Percentiles rank a stretch among this genome's conserved stretches.
These are phyloP conservation scores for Rhadina sibilatrix DNA, from an alignment of 2,113 vertebrate genomes.

Conservation along the genomic window DNA sequence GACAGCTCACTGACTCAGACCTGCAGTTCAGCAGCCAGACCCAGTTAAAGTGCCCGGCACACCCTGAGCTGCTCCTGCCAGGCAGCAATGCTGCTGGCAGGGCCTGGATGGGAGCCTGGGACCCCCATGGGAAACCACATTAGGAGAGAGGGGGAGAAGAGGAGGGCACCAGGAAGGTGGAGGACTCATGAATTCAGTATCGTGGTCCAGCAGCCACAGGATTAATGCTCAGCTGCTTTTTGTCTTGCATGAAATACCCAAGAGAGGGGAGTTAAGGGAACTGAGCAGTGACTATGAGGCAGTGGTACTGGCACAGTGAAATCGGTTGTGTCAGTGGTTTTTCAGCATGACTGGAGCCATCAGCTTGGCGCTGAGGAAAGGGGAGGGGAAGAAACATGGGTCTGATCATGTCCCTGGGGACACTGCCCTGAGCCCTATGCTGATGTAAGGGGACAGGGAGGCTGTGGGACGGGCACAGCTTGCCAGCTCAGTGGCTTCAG, in stretches of 20 bases:
- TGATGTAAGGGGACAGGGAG: background rate
- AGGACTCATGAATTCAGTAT: background rate
- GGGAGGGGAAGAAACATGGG: background rate
- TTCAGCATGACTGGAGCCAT: background rate
- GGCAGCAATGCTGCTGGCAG: background rate
- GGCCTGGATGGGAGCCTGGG: background rate
- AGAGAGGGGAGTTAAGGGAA: background rate
- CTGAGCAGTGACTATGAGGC: fast-evolving
- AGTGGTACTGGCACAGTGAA: fast-evolving
- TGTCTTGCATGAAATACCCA: background rate
- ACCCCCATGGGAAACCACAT: fast-evolving
- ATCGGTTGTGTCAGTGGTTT: background rate
- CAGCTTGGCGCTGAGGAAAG: background rate
- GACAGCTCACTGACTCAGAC: background rate
- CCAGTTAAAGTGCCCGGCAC: background rate
- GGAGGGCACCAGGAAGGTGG: fast-evolving
- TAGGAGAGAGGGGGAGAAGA: background rate
- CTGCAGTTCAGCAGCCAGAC: background rate
- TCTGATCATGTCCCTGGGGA: background rate
- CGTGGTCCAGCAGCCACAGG: background rate
- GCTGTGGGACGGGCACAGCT: background rate
- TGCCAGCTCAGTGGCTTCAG: background rate
- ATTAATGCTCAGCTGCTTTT: background rate
- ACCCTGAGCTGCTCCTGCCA: background rate
- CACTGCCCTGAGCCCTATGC: background rate